Base-by-base conservation (phyloP, 2,888 invertebrate genomes). In the Caenorhabditis zanzibari region DNA sequence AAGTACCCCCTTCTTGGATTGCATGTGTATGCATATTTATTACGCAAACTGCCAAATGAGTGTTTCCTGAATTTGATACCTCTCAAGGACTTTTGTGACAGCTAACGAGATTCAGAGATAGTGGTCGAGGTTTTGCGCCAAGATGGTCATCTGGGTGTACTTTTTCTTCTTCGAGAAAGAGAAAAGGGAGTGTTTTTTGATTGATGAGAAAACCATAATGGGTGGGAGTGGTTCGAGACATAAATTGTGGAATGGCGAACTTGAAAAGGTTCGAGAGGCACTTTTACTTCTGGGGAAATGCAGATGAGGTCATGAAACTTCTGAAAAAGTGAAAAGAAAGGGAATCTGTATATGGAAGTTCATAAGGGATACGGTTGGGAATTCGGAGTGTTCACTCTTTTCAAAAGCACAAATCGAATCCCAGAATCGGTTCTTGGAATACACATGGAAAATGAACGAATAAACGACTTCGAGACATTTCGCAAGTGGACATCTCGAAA, bases 1-100 rank as follows among this genome's bases (percentile, higher is more conserved):
- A 59, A 76, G 76, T 76, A 59, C 68, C 66, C 66, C 49, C 32
- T 16, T 44, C 14, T 22, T 24, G 9, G 41, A 22, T 49, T 58
- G 52, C 66, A 66, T 58, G 64, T 56, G 58, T 64, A 73, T 54
- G 63, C 74, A 74, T 74, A 74, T 74, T 74, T 74, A 74, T 74
- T 61, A 74, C 74, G 74, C 49, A 64, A 74, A 64, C 61, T 64
- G 61, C 73, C 61, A 59, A 54, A 72, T 61, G 49, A 63, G 54
- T 52, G 54, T 64, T 64, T 54, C 52, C 63, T 47, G 26, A 74
- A 64, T 74, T 74, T 74, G 74, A 74, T 74, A 74, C 64, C 63
- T 71, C 54, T 63, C 74, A 74, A 74, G 74, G 63, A 74, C 74
- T 74, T 61, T 52, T 24, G 24, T 54, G 68, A 52, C 52, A 64